phyloP scores from a whole-genome alignment of 2,888 invertebrate genomes.

The Anthrax anthrax region DNA sequence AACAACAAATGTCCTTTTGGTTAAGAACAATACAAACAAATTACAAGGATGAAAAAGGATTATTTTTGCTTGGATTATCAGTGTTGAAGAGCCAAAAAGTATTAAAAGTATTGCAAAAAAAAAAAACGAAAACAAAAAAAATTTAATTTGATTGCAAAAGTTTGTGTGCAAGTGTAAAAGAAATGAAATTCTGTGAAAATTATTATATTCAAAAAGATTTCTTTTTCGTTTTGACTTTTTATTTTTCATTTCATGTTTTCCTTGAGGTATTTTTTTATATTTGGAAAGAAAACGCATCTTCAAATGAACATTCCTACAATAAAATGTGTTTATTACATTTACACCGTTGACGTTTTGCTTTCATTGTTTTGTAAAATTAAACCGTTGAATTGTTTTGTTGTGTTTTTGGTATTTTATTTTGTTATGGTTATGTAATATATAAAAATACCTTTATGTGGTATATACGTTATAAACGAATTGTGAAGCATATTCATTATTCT shows the following conservation, averaged over 20 bases:
- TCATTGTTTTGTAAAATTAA: too few species aligned
- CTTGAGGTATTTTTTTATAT: neutral
- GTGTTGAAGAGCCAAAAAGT: slow-evolving; percentile 1
- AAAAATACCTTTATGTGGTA: too few species aligned
- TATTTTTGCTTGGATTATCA: slow-evolving; percentile 10
- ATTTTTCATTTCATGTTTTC: neutral
- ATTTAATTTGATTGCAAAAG: neutral
- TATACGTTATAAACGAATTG: too few species aligned
- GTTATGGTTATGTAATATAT: too few species aligned
- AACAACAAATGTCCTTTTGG: neutral
- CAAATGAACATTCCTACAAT: too few species aligned
- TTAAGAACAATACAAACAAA: neutral
- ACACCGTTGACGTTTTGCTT: too few species aligned
- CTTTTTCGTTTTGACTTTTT: neutral
- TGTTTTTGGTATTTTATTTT: too few species aligned
- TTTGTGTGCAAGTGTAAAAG: neutral
- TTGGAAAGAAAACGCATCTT: too few species aligned
- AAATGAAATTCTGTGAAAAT: slow-evolving; percentile 4
- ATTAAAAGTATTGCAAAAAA: neutral
- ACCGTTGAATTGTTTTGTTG: too few species aligned
- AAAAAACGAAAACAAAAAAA: neutral
- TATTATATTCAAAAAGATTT: neutral
- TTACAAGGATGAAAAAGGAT: slow-evolving; percentile 1
- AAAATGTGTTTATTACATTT: too few species aligned
- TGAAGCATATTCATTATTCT: too few species aligned